These are phyloP conservation scores for Pardalotus punctatus DNA, from an alignment of 2,113 vertebrate species.

Conservation along the genomic window DNA sequence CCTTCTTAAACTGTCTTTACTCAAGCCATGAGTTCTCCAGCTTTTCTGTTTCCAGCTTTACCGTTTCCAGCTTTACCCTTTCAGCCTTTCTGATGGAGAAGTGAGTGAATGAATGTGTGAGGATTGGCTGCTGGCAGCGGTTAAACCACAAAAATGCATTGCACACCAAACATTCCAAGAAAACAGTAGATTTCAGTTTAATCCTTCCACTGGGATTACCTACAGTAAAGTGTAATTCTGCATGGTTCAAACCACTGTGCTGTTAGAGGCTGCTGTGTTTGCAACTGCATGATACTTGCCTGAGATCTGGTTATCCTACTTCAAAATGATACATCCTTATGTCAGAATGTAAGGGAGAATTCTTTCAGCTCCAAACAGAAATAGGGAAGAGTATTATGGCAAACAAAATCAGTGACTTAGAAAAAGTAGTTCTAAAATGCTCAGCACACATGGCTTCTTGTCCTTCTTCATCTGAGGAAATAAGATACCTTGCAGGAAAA, in stretches of 20 bases:
- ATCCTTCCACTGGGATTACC: neutral
- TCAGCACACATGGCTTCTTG: neutral
- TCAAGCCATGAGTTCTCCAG: neutral
- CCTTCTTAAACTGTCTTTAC: neutral
- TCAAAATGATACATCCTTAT: neutral
- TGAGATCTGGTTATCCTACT: neutral
- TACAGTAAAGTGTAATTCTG: neutral
- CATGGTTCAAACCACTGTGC: neutral
- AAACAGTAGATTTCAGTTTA: neutral
- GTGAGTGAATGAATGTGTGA: neutral
- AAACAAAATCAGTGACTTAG: conserved; percentile 22
- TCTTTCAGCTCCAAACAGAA: neutral
- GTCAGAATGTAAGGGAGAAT: neutral
- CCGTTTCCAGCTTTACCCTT: neutral
- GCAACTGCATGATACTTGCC: neutral
- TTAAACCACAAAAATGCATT: neutral
- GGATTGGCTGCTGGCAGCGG: neutral
- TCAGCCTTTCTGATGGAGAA: neutral
- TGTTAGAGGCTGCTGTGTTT: neutral
- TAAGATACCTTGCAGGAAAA: conserved; percentile 35
- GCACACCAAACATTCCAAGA: neutral
- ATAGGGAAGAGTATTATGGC: neutral
- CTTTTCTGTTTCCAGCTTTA: too few species aligned
- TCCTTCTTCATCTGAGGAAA: neutral
- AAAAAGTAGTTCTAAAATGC: conserved; percentile 29